These are phyloP conservation scores for Xenentodon cancila DNA, from an alignment of 2,797 vertebrate genomes.

Conservation along the genomic window DNA sequence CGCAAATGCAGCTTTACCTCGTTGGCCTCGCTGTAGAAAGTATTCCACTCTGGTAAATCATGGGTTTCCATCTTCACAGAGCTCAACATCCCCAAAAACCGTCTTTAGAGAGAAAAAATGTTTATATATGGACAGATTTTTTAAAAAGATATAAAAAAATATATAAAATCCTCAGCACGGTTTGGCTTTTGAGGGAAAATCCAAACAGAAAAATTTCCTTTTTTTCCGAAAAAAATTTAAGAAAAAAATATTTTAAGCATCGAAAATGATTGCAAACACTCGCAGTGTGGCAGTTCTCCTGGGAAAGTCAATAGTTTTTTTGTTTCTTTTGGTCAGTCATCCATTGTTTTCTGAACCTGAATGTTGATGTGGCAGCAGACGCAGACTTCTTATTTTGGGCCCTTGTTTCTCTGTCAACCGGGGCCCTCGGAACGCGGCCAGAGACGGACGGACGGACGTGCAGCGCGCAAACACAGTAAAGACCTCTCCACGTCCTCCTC, in stretches of 20 bases:
- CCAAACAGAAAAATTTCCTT: constrained; percentile 21
- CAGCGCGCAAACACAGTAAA: constrained; percentile 58
- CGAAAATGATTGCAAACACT: constrained; percentile 11
- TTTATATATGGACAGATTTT: constrained; percentile 11
- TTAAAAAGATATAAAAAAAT: constrained; percentile 2
- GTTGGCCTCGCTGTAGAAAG: constrained; percentile 85
- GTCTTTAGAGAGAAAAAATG: constrained; percentile 48
- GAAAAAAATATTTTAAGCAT: no score
- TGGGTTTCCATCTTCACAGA: constrained; percentile 91
- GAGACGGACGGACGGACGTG: constrained; percentile 28
- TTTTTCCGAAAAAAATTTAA: not conserved
- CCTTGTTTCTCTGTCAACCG: constrained; percentile 7
- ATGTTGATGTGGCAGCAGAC: constrained; percentile 35
- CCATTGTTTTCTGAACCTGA: constrained; percentile 64
- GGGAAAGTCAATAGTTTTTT: constrained; percentile 52
- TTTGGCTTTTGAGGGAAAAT: constrained; percentile 11
- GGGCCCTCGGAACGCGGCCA: constrained; percentile 35
- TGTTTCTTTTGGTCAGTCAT: constrained; percentile 65
- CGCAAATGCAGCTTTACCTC: constrained; percentile 72
- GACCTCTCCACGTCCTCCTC: constrained; percentile 44
- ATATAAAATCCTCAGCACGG: constrained; percentile 45
- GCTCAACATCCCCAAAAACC: constrained; percentile 85
- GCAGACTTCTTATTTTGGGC: constrained; percentile 24
- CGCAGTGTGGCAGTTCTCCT: constrained; percentile 25
- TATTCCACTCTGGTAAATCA: constrained; percentile 87